Conservation (phyloP, 2,113 vertebrate genomes). For the Sorex araneus region DNA sequence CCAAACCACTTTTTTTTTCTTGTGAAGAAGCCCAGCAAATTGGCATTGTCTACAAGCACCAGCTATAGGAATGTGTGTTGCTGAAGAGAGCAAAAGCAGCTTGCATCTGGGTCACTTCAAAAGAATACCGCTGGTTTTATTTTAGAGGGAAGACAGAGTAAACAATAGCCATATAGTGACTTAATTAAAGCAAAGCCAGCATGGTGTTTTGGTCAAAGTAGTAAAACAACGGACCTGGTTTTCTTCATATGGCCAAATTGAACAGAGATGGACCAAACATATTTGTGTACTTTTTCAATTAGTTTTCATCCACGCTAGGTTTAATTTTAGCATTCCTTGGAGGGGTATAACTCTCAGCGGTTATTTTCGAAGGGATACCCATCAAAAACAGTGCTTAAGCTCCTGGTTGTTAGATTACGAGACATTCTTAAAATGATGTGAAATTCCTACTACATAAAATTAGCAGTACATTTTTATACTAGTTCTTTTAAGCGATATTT, state of each 20-base stretch:
- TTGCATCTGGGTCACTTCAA: conserved; percentile 13
- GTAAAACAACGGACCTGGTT: conserved; percentile 12
- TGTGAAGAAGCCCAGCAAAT: not conserved
- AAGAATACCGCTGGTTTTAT: conserved; percentile 26
- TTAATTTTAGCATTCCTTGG: not conserved
- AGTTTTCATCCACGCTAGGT: not conserved
- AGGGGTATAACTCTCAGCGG: not conserved
- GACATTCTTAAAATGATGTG: not conserved
- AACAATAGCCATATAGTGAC: not conserved
- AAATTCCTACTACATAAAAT: not conserved
- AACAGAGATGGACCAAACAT: not conserved
- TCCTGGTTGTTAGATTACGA: not conserved
- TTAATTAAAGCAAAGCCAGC: conserved; percentile 18
- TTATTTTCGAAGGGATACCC: not conserved
- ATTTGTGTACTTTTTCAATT: conserved; percentile 42
- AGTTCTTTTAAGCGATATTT: not conserved
- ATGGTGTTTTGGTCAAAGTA: not conserved
- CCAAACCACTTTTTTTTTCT: not conserved
- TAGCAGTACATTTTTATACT: not conserved
- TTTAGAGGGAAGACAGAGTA: not conserved
- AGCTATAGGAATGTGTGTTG: not conserved
- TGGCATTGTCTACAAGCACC: not conserved
- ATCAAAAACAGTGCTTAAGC: not conserved
- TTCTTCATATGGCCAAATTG: conserved; percentile 9
- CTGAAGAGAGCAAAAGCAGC: not conserved